These are phyloP conservation scores for Heteractis magnifica DNA, from an alignment of 92 coral and sea anemone species.

Conservation along the genomic window DNA sequence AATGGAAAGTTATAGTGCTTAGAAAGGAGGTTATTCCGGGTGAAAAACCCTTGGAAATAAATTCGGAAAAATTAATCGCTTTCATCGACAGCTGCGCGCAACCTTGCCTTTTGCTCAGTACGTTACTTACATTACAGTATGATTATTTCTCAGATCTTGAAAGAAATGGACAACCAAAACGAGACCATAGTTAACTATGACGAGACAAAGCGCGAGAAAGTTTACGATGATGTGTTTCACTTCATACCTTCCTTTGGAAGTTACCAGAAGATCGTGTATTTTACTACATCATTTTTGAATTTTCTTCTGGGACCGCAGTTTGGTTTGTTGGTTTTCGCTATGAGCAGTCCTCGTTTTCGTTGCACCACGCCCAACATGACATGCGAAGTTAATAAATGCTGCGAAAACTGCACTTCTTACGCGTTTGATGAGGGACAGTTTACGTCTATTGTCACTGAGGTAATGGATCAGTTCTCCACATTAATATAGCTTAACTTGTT, in stretches of 20 bases:
- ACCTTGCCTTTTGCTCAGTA: neutral
- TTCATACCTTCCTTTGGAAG: conserved; percentile 37
- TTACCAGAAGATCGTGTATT: conserved; percentile 30
- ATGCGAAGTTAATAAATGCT: conserved; percentile 38
- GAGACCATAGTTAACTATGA: too few relatives aligned
- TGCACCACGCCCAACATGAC: conserved; percentile 31
- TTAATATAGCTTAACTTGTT: neutral
- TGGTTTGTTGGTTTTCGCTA: conserved; percentile 46
- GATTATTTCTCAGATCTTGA: neutral
- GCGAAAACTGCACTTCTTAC: conserved; percentile 37
- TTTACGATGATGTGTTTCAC: conserved; percentile 44
- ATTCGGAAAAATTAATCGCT: neutral
- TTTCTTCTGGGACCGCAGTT: conserved; percentile 30
- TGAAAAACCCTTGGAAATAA: too few relatives aligned
- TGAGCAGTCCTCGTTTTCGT: conserved; percentile 38
- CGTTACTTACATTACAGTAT: neutral
- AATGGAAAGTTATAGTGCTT: neutral
- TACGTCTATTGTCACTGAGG: conserved; percentile 46
- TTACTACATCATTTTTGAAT: conserved; percentile 22
- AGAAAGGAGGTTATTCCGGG: too few relatives aligned
- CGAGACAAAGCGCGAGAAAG: conserved; percentile 6
- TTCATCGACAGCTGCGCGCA: neutral
- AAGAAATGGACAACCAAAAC: neutral
- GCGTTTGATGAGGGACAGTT: conserved; percentile 43
- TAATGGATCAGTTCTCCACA: neutral